Base-by-base conservation (phyloP, 2,888 invertebrate genomes). In the Drosophila limbata region DNA sequence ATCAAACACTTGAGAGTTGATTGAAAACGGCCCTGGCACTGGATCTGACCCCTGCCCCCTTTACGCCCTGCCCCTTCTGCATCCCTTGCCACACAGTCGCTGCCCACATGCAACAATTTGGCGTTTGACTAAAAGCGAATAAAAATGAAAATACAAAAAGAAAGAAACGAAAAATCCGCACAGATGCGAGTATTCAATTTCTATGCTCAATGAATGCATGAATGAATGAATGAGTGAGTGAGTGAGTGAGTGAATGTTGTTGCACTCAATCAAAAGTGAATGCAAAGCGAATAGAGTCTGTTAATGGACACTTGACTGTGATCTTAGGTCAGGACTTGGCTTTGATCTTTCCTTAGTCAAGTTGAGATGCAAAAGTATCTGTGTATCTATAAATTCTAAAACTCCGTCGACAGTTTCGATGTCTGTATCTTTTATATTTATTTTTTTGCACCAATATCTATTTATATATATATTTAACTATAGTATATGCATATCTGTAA, bases 61-160 rank as follows among this genome's bases (percentile, higher is more conserved):
- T 44, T 15, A 44, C 40, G 35, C 47, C 13, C 17, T 45, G 55
- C 40, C 17, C 17, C 40, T 40, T 17, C n/a, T n/a, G 3, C 3
- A 31, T 19, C 40, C 35, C 17, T 47, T 55, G 60, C 50, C 51
- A 15, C 51, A 15, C 37, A 17, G 33, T 42, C 37, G 39, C 55
- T 51, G 42, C 83, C 83, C 83, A 87, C 83, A 84, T 84, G 84
- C 88, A 84, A 84, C 84, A 84, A 85, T 84, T 84, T 88, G 85
- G 82, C 70, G 85, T 85, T 77, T 81, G 69, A 77, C 69, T 77
- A 77, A 72, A 21, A 70, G 63, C 67, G 60, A 73, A 76, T 64
- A 67, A 6, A 37, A 9, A 19, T 5, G n/a, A 10, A 51, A 13
- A 47, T 3, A 15, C n/a, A 39, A 19, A 5, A 17, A 40, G 59